Percentiles rank a stretch among this genome's conserved stretches.
These are phyloP conservation scores for Salvator merianae DNA, from an alignment of 2,113 vertebrate species.

Conservation along the genomic window DNA sequence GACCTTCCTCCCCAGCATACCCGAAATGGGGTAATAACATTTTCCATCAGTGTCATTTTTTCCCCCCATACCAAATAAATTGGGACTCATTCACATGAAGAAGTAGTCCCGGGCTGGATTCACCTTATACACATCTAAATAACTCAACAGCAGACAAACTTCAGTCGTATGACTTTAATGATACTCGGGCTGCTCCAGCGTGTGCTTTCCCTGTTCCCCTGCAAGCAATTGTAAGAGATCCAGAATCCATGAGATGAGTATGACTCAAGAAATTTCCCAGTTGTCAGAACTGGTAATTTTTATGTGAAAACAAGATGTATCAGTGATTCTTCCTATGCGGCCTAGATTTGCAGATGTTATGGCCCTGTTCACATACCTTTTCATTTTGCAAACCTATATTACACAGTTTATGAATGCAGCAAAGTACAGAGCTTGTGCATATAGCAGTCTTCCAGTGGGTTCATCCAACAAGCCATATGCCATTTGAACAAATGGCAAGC, in stretches of 20 bases:
- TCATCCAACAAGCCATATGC: too few relatives aligned
- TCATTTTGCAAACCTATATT: too few relatives aligned
- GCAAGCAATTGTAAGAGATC: background rate
- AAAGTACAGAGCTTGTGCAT: too few relatives aligned
- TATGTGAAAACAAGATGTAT: background rate
- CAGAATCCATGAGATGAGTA: background rate
- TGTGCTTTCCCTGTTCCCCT: background rate
- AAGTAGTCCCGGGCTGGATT: background rate
- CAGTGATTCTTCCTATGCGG: background rate
- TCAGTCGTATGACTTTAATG: background rate
- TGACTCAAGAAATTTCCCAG: background rate
- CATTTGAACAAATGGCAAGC: too few relatives aligned
- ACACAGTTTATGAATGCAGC: too few relatives aligned
- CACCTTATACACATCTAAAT: background rate
- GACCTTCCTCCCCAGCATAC: conserved; percentile 25
- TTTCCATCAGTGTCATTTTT: conserved; percentile 62
- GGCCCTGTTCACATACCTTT: too few relatives aligned
- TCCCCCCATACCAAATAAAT: conserved; percentile 16
- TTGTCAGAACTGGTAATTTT: background rate
- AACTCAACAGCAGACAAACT: background rate
- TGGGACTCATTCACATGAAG: background rate
- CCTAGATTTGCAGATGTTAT: conserved; percentile 8
- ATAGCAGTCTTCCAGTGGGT: too few relatives aligned
- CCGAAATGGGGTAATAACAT: conserved; percentile 42
- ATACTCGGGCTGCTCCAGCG: background rate